These are phyloP conservation scores for Temnothorax unifasciatus DNA, from an alignment of 2,888 invertebrate genomes.

Conservation along the genomic window DNA sequence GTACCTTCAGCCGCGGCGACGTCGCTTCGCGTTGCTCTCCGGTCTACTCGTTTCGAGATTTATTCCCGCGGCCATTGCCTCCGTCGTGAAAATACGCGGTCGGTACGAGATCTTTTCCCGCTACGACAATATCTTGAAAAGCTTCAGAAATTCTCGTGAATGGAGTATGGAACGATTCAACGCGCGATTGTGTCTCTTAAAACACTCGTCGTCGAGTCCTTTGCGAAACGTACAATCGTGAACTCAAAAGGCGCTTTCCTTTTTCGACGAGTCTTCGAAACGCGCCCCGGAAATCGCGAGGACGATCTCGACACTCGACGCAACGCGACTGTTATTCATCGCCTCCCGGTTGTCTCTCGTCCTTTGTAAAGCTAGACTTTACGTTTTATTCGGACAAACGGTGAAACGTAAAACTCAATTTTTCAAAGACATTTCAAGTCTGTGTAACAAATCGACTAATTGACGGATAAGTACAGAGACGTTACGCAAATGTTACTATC, in stretches of 20 bases:
- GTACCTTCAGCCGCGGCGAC: conserved; percentile 48
- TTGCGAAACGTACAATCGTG: background rate
- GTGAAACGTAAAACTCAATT: background rate
- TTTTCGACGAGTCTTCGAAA: background rate
- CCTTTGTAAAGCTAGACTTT: background rate
- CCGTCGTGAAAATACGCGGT: conserved; percentile 5
- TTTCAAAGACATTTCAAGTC: background rate
- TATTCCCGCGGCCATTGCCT: conserved; percentile 30
- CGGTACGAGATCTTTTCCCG: background rate
- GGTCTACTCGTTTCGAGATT: background rate
- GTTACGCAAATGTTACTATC: background rate
- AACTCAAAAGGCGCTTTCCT: background rate
- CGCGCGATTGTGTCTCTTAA: background rate
- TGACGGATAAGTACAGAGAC: background rate
- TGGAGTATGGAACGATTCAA: background rate
- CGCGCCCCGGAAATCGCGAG: background rate
- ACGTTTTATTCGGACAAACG: background rate
- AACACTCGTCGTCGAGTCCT: background rate
- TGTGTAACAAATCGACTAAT: conserved; percentile 4
- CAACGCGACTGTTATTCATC: conserved; percentile 14
- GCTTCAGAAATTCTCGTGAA: conserved; percentile 5
- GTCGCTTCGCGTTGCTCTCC: conserved; percentile 57
- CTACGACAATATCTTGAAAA: conserved; percentile 1
- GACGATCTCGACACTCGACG: conserved; percentile 4
- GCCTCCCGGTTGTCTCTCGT: conserved; percentile 1